phyloP scores from a whole-genome alignment of 2,113 vertebrate species.

The Procavia capensis region DNA sequence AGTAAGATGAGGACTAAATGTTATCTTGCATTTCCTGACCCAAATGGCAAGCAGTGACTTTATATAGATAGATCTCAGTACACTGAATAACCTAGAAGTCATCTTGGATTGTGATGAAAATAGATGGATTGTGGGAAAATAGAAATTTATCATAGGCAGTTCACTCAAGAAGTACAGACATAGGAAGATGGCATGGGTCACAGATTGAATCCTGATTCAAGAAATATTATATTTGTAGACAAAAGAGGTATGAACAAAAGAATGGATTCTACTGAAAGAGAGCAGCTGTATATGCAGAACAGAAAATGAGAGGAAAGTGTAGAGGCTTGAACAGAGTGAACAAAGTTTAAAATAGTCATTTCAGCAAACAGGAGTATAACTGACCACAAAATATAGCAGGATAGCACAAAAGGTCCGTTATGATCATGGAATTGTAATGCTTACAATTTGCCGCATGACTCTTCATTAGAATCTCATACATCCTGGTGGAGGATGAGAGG shows the following conservation, averaged over 20 bases:
- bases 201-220: neutral
- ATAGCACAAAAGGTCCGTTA: neutral
- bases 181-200: neutral
- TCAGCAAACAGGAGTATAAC: neutral
- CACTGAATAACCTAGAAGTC: neutral
- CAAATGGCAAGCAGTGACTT: neutral
- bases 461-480: neutral
- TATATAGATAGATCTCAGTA: neutral
- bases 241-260: neutral
- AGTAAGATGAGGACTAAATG: neutral
- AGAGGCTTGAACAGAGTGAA: neutral
- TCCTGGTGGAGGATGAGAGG: rapidly evolving
- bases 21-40: neutral
- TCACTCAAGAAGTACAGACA: neutral
- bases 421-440: neutral
- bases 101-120: neutral
- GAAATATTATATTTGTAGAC: neutral
- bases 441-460: neutral
- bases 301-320: too few species aligned
- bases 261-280: neutral
- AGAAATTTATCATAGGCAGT: neutral
- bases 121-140: neutral
- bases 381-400: neutral
- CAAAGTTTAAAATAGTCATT: neutral
- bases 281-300: neutral